phyloP scores from a whole-genome alignment of 53 echinoderm and acorn worm genomes.

The Mesocentrotus franciscanus region DNA sequence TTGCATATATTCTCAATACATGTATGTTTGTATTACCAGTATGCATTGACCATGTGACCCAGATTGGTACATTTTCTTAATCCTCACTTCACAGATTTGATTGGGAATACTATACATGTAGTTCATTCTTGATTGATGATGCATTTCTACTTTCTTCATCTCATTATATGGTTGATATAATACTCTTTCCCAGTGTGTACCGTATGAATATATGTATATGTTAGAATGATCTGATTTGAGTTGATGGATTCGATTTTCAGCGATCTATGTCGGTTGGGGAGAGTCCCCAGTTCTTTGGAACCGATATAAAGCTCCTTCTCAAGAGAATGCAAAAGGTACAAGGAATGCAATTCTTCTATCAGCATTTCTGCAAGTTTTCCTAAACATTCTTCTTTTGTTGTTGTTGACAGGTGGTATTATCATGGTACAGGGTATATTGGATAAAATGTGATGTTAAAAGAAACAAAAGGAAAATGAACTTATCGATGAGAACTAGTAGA shows the following conservation, averaged over 20 bases:
- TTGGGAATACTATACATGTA: too few relatives aligned
- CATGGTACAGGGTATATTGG: background rate
- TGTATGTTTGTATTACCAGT: too few relatives aligned
- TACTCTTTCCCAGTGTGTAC: too few relatives aligned
- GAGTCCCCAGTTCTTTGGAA: slow-evolving; percentile 75
- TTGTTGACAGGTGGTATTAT: slow-evolving; percentile 34
- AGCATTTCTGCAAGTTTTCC: slow-evolving; percentile 9
- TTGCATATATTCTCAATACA: too few relatives aligned
- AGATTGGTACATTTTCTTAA: too few relatives aligned
- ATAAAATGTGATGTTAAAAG: background rate
- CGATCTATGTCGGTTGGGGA: slow-evolving; percentile 79
- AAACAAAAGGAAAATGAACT: background rate
- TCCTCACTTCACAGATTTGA: too few relatives aligned
- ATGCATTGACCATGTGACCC: too few relatives aligned
- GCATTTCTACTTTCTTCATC: too few relatives aligned
- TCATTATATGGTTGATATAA: too few relatives aligned
- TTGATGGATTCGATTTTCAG: slow-evolving; percentile 62
- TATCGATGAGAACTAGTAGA: background rate
- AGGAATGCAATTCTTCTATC: background rate
- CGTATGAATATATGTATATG: background rate
- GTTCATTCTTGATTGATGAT: too few relatives aligned
- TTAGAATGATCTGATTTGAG: background rate
- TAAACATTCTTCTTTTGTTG: background rate
- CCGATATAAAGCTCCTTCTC: slow-evolving; percentile 77
- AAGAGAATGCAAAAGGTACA: slow-evolving; percentile 79